Evolutionary conservation across 2,888 invertebrate species (phyloP).

Genomic region (Therioaphis trifolii): DNA sequence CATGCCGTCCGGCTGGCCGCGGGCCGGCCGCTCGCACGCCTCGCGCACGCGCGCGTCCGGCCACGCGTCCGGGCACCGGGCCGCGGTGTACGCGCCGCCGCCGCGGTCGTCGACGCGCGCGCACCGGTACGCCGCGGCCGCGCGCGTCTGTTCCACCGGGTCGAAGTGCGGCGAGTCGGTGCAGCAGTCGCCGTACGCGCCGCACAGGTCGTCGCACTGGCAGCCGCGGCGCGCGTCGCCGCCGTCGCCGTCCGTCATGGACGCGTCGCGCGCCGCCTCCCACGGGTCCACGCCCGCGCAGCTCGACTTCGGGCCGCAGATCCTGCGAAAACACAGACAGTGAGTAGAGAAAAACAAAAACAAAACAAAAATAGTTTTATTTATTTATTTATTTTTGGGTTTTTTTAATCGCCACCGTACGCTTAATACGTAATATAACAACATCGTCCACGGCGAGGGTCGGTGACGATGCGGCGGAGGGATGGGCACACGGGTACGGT

Average conservation of each 20-base stretch:
- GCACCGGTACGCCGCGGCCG: constrained; percentile 68
- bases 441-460: no score
- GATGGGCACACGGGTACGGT: no score
- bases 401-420: no score
- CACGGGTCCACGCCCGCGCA: constrained; percentile 1
- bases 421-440: no score
- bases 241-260: not conserved
- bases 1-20: constrained; percentile 64
- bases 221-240: constrained; percentile 68
- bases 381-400: no score
- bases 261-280: not conserved
- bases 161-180: constrained; percentile 68
- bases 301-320: constrained; percentile 39
- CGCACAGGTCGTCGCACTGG: constrained; percentile 70
- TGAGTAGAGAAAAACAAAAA: not conserved
- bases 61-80: constrained; percentile 69
- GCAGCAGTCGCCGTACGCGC: constrained; percentile 70
- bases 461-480: no score
- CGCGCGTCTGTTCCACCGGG: constrained; percentile 67
- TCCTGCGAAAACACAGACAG: constrained; percentile 36
- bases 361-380: not conserved
- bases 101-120: constrained; percentile 68
- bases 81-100: constrained; percentile 69
- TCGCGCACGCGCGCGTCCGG: constrained; percentile 65
- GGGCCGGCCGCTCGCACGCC: constrained; percentile 66